Base-by-base conservation (phyloP, 2,888 invertebrate species). In the Gastrophysa polygoni region DNA sequence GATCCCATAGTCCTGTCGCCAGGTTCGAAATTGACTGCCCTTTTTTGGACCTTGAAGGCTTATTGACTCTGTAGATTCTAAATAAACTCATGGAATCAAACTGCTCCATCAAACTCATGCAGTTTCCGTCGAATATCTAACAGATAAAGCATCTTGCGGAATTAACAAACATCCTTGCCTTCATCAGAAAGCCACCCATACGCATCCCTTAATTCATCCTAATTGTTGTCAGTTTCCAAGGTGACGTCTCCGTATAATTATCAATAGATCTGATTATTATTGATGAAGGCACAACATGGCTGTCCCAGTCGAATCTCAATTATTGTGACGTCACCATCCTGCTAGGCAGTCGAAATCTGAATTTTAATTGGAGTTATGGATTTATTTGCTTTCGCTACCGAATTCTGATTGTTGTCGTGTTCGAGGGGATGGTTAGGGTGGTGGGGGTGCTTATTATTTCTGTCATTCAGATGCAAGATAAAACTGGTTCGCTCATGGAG, bases 241-340 rank as follows among this genome's bases (percentile, higher is more conserved):
- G 81, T 77, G 79, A 81, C 79, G 77, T 72, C 69, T 71, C 72
- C 69, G 77, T 75, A 77, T 80, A 79, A 80, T 80, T 78, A 80
- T 78, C 79, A 79, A 80, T 79, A 79, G 78, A 79, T 80, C 75
- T 80, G 79, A 80, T 80, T 80, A 78, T 79, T 80, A 80, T 80
- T 80, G 80, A 80, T 79, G 80, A 77, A 77, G 75, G 71, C 75
- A 69, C 71, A 74, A 73, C 71, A 73, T 72, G 74, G 72, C 74
- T 68, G 71, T 69, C 68, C 62, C 66, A 61, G 63, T 62, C 72
- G 66, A 60, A 65, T 69, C 69, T 68, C 71, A 68, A 68, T 71
- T 71, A 73, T 72, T 68, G 63, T 70, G 68, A 72, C 71, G 71
- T 70, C 69, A 70, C 55, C 49, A 57, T 50, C 57, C 59, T 54